Conservation (phyloP, 1,140 invertebrate species). For the Wasmannia auropunctata region DNA sequence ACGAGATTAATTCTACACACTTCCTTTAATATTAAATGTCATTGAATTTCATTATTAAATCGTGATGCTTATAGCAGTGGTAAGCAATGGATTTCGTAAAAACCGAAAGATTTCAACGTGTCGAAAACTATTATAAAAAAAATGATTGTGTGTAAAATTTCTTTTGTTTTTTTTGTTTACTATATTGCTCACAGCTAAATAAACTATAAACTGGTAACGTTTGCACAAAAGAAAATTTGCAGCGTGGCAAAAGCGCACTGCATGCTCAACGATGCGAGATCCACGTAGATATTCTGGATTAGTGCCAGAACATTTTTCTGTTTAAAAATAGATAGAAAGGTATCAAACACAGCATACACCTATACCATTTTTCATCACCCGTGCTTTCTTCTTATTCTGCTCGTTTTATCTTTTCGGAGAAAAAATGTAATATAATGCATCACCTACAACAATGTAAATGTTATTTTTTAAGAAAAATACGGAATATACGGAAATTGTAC, state of each 20-base stretch:
- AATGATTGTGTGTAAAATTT: background rate
- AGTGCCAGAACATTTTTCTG: slow-evolving; percentile 35
- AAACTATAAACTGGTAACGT: slow-evolving; percentile 13
- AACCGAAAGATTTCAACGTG: background rate
- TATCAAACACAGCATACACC: background rate
- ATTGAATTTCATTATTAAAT: background rate
- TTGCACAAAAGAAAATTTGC: background rate
- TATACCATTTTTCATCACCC: slow-evolving; percentile 6
- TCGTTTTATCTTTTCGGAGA: background rate
- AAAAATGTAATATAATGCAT: background rate
- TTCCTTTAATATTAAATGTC: background rate
- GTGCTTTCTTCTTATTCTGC: background rate
- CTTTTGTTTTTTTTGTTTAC: no score
- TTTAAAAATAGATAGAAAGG: slow-evolving; percentile 39
- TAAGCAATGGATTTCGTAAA: background rate
- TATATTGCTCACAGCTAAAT: background rate
- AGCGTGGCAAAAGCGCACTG: background rate
- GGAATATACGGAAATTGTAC: background rate
- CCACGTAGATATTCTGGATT: slow-evolving; percentile 33
- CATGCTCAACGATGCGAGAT: slow-evolving; percentile 21
- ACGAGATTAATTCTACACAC: background rate
- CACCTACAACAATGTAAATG: background rate
- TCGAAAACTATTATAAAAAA: background rate
- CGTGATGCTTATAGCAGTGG: background rate
- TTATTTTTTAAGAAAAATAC: background rate